phyloP scores from a whole-genome alignment of 1,140 invertebrate species.

The Plutomurus gul region DNA sequence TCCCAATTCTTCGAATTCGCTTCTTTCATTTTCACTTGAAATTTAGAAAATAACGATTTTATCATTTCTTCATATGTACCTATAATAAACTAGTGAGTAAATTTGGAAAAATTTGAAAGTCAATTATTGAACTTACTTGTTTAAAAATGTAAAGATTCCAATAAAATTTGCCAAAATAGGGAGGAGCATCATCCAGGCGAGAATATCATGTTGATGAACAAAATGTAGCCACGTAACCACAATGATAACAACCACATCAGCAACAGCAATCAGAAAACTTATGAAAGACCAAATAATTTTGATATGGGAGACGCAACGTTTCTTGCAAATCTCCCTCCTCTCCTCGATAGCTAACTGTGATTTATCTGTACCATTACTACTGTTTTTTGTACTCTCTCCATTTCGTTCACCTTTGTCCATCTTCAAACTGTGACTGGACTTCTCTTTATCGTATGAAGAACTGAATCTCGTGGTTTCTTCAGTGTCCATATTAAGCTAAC shows the following conservation, averaged over 20 bases:
- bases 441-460: no score
- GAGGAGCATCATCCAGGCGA: slow-evolving; percentile 43
- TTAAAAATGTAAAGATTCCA: slow-evolving; percentile 44
- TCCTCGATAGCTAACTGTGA: no score
- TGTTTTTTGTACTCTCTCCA: no score
- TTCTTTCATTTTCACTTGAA: slow-evolving; percentile 8
- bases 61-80: background rate
- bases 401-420: no score
- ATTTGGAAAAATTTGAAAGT: background rate
- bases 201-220: slow-evolving; percentile 23
- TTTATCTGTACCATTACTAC: no score
- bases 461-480: no score
- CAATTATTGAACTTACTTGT: slow-evolving; percentile 13
- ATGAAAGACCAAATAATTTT: slow-evolving; percentile 42
- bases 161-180: slow-evolving; percentile 46
- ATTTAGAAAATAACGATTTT: slow-evolving; percentile 22
- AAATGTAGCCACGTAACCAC: slow-evolving; percentile 40
- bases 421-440: no score
- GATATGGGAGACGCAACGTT: no score
- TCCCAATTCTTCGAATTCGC: background rate
- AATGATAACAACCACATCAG: slow-evolving; percentile 41
- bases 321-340: no score
- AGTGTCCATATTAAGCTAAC: no score
- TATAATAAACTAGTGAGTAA: background rate
- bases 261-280: slow-evolving; percentile 28